A percentile compares a stretch with the other conserved stretches of the same genome.
Evolutionary conservation across 2,888 invertebrate genomes (phyloP).

Genomic region (Anorthoa munda): DNA sequence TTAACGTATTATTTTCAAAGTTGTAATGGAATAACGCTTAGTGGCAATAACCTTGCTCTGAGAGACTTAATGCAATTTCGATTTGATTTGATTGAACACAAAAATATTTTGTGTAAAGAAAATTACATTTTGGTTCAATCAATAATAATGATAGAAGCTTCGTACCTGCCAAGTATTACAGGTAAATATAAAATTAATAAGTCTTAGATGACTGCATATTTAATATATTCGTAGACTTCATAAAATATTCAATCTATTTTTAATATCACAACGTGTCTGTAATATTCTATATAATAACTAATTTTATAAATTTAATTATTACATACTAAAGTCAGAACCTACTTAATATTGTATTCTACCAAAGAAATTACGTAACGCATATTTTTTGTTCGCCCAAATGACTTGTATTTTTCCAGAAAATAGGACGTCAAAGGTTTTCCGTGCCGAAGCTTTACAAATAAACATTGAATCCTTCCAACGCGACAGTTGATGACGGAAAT

Average conservation of each 20-base stretch:
- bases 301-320: neutral
- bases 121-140: neutral
- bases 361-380: conserved; percentile 8
- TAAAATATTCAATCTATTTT: conserved; percentile 9
- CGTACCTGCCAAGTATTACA: neutral
- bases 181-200: conserved; percentile 14
- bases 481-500: conserved; percentile 56
- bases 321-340: neutral
- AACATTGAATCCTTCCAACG: conserved; percentile 24
- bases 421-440: neutral
- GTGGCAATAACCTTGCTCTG: neutral
- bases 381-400: neutral
- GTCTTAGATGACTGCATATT: neutral
- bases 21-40: conserved; percentile 36
- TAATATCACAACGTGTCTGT: neutral
- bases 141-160: neutral
- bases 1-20: conserved; percentile 39
- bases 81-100: neutral
- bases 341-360: neutral
- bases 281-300: neutral
- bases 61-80: conserved; percentile 11
- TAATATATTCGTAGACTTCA: neutral
- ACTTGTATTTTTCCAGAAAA: conserved; percentile 20
- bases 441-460: conserved; percentile 20
- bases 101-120: neutral